Percentiles rank a stretch among this genome's conserved stretches.
These are phyloP conservation scores for Benitochromis conjunctus DNA, from an alignment of 2,113 vertebrate genomes.

Conservation along the genomic window DNA sequence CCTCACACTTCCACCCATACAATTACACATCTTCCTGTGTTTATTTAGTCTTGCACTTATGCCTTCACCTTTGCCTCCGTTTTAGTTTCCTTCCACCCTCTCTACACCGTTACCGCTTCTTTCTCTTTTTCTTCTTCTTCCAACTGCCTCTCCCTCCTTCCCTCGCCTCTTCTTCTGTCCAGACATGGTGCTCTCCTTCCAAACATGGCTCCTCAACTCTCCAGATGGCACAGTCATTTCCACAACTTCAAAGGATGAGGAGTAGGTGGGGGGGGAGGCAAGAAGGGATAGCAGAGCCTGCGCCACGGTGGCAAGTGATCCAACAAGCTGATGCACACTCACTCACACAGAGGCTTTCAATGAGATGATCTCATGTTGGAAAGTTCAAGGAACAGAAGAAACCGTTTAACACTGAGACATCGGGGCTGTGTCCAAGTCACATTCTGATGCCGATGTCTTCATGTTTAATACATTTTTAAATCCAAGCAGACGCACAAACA, in stretches of 20 bases:
- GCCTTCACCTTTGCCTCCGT: background rate
- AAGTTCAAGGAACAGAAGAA: background rate
- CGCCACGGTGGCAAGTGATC: background rate
- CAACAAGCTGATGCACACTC: background rate
- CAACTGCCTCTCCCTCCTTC: background rate
- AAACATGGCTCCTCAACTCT: constrained; percentile 34
- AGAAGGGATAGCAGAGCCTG: constrained; percentile 7
- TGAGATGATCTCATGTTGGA: background rate
- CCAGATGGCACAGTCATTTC: constrained; percentile 54
- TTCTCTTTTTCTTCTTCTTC: background rate
- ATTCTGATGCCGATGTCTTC: background rate
- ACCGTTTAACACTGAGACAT: background rate
- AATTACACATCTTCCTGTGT: constrained; percentile 13
- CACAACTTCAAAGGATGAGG: constrained; percentile 49
- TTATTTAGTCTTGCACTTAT: background rate
- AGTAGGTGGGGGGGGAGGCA: background rate
- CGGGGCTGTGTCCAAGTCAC: background rate
- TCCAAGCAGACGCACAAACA: background rate
- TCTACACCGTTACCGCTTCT: background rate
- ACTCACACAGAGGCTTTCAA: background rate
- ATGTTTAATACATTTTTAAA: background rate
- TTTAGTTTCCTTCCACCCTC: background rate
- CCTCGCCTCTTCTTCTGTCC: background rate
- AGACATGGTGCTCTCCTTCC: constrained; percentile 19
- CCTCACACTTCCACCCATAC: constrained; percentile 8